Conservation (phyloP, 2,113 vertebrate genomes). For the Thamnaconus septentrionalis region DNA sequence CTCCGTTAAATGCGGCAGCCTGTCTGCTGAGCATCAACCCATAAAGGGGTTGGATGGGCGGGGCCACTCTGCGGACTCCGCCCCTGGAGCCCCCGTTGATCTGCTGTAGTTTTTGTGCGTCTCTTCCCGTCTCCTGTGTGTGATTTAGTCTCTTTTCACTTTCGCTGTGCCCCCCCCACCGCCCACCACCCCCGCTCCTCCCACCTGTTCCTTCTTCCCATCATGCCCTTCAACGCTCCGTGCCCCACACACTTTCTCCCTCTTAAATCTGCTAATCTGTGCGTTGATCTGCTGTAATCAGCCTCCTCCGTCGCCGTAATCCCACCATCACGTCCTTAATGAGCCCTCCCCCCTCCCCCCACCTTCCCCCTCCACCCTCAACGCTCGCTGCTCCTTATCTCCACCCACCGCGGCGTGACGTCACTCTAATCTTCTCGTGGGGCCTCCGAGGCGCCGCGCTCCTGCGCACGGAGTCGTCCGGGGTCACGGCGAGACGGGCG, state of each 20-base stretch:
- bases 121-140: constrained; percentile 29
- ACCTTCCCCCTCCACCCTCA: background rate
- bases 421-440: constrained; percentile 39
- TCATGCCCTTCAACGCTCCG: constrained; percentile 1
- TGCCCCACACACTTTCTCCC: constrained; percentile 17
- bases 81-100: too few species aligned
- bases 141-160: constrained; percentile 40
- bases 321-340: constrained; percentile 32
- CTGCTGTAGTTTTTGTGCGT: too few species aligned
- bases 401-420: constrained; percentile 12
- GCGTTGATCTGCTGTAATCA: constrained; percentile 51
- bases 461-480: background rate
- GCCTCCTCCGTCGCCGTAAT: constrained; percentile 48
- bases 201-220: constrained; percentile 35
- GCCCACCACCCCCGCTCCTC: background rate
- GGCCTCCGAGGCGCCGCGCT: constrained; percentile 18
- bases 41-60: too few species aligned
- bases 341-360: constrained; percentile 15
- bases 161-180: background rate
- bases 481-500: too few species aligned
- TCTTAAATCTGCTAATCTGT: constrained; percentile 52
- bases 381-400: constrained; percentile 7
- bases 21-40: too few species aligned
- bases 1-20: too few species aligned
- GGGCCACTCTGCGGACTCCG: too few species aligned